Base-by-base conservation (phyloP, 2,797 vertebrate genomes). In the Pipistrellus nathusii region DNA sequence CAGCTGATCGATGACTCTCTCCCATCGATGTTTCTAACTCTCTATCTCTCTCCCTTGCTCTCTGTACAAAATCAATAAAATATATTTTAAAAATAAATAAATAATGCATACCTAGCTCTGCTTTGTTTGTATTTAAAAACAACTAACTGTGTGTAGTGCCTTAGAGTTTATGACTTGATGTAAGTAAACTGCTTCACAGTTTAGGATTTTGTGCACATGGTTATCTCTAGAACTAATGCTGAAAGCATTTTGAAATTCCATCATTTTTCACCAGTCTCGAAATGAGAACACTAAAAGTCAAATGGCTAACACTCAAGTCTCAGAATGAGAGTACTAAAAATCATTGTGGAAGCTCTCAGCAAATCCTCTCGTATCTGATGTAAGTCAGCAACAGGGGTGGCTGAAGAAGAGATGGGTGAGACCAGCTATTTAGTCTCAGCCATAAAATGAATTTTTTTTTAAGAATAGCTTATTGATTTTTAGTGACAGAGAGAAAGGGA, bases 211-310 rank as follows among this genome's bases (percentile, higher is more conserved):
- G 20, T 10, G 32, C 59, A 68, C 1, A 4, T 77, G 12, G 82
- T 90, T 82, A 72, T 75, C 21, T 84, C 20, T 38, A 44, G 71
- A 94, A 88, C 51, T 82, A 90, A 92, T 88, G 90, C 82, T 44
- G 44, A 93, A 92, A 86, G 44, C 48, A 85, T 69, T 91, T 93
- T 89, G 51, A 87, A 94, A 94, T 89, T 68, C 72, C 14, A 68
- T 57, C 69, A 72, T 88, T 90, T 81, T 90, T 32, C 5, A 92
- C n/a, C 12, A 82, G 38, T 32, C n/a, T 46, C 76, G 53, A 93
- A 92, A 91, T 68, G 11, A 69, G 23, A 92, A 57, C 41, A 78
- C 64, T 84, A 9, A 92, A 95, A 69, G 66, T 73, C 32, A 80
- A 68, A 95, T 92, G 72, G 81, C 76, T 73, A 68, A 72, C 81